Percentiles rank a stretch among this genome's conserved stretches.
Evolutionary conservation across 2,888 invertebrate genomes (phyloP).

Genomic region (Cheilosia urbana): DNA sequence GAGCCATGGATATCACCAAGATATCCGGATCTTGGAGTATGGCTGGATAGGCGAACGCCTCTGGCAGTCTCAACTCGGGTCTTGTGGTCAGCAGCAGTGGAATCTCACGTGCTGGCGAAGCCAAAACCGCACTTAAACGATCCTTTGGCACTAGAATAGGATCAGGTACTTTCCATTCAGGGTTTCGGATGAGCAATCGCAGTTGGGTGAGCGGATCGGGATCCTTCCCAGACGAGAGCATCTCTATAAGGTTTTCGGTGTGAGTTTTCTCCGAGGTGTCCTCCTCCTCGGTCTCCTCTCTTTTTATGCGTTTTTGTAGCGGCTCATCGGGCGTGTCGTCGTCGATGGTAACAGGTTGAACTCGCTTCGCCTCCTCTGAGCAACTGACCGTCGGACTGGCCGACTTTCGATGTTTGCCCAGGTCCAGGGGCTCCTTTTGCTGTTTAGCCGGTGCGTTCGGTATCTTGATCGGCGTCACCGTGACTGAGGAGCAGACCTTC

Average conservation of each 20-base stretch:
- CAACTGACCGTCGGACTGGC: conserved; percentile 90
- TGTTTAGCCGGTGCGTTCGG: conserved; percentile 76
- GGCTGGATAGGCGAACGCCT: conserved; percentile 89
- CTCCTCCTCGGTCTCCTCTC: conserved; percentile 83
- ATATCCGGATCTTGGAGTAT: conserved; percentile 91
- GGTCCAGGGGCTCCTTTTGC: conserved; percentile 88
- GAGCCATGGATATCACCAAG: conserved; percentile 90
- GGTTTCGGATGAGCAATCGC: conserved; percentile 87
- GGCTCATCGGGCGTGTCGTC: conserved; percentile 83
- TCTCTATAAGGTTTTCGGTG: conserved; percentile 83
- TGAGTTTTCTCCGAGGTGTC: conserved; percentile 82
- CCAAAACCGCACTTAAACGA: conserved; percentile 88
- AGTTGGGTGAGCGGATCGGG: conserved; percentile 89
- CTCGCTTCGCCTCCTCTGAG: conserved; percentile 88
- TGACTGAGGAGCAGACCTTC: conserved; percentile 77
- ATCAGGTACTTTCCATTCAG: conserved; percentile 90
- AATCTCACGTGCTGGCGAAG: conserved; percentile 90
- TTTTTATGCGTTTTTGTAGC: conserved; percentile 85
- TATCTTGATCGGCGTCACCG: conserved; percentile 76
- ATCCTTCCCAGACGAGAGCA: conserved; percentile 84
- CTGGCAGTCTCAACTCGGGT: conserved; percentile 90
- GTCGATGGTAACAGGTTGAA: conserved; percentile 83
- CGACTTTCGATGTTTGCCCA: conserved; percentile 88
- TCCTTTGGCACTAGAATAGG: conserved; percentile 92
- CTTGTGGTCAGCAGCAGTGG: conserved; percentile 89